Percentiles rank a stretch among this genome's conserved stretches.
These are phyloP conservation scores for Macquaria australasica DNA, from an alignment of 2,113 vertebrate genomes.

Conservation along the genomic window DNA sequence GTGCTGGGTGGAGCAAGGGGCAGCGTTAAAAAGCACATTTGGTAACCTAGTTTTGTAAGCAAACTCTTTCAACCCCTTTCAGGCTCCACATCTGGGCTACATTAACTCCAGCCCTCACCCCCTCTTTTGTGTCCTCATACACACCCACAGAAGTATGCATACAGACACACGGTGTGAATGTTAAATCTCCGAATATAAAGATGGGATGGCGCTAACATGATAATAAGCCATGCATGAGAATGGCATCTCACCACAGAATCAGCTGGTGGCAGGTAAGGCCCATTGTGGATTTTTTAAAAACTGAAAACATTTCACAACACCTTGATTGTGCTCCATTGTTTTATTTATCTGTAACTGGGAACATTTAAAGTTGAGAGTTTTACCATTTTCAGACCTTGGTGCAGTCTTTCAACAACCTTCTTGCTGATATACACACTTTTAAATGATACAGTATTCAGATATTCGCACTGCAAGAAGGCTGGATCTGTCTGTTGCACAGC, in stretches of 20 bases:
- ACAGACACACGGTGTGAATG: not conserved
- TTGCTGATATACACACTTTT: not conserved
- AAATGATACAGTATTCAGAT: not conserved
- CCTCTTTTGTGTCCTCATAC: not conserved
- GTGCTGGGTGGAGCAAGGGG: conserved; percentile 1
- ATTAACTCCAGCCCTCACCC: conserved; percentile 4
- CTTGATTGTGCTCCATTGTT: not conserved
- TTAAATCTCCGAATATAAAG: not conserved
- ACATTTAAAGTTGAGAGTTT: not conserved
- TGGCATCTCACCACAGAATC: not conserved
- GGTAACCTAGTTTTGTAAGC: conserved; percentile 67
- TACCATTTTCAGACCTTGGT: not conserved
- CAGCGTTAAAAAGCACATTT: conserved; percentile 25
- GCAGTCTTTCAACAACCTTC: not conserved
- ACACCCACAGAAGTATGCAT: not conserved
- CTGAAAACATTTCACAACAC: not conserved
- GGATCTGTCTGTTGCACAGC: not conserved
- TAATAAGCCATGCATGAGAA: not conserved
- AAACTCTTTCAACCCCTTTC: conserved; percentile 40
- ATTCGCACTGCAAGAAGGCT: not conserved
- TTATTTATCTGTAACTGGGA: conserved; percentile 8
- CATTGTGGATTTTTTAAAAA: not conserved
- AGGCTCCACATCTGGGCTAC: conserved; percentile 58
- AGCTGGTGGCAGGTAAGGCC: not conserved
- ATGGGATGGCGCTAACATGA: not conserved